Conservation (phyloP, 1,140 invertebrate species). For the Drosophila pectinifera region DNA sequence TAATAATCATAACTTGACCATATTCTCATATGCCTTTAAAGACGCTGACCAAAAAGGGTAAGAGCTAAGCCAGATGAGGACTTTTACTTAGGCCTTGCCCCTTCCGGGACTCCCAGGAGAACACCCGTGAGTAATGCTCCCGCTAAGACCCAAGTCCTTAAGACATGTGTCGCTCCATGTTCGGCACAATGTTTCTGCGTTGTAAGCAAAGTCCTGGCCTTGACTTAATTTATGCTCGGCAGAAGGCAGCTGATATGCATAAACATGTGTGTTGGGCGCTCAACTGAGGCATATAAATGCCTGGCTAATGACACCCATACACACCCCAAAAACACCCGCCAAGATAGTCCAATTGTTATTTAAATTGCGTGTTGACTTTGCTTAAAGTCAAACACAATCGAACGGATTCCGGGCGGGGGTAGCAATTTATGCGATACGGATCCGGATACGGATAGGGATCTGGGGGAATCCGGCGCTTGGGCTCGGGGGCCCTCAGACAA, state of each 20-base stretch:
- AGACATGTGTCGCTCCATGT: conserved; percentile 32
- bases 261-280: conserved; percentile 34
- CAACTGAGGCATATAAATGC: conserved; percentile 55
- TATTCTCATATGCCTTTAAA: too few species aligned
- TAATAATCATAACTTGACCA: too few species aligned
- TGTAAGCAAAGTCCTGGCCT: conserved; percentile 50
- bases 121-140: conserved; percentile 3
- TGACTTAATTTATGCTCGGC: conserved; percentile 59
- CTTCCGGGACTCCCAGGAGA: too few species aligned
- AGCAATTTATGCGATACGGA: conserved; percentile 57
- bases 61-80: too few species aligned
- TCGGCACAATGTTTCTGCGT: conserved; percentile 46
- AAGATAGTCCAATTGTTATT: conserved; percentile 50
- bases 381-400: conserved; percentile 40
- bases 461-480: conserved; percentile 1
- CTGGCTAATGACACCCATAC: conserved; percentile 55
- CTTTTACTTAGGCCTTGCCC: too few species aligned
- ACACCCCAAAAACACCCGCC: conserved; percentile 11
- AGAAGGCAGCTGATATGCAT: conserved; percentile 53
- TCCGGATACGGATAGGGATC: conserved; percentile 35
- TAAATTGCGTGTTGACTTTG: conserved; percentile 54
- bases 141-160: background rate
- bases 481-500: conserved; percentile 19
- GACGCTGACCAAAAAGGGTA: too few species aligned
- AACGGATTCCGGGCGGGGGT: conserved; percentile 15